Percentiles rank a stretch among this genome's conserved stretches.
Conservation (phyloP, 2,888 invertebrate species). For the Fabriciana adippe region DNA sequence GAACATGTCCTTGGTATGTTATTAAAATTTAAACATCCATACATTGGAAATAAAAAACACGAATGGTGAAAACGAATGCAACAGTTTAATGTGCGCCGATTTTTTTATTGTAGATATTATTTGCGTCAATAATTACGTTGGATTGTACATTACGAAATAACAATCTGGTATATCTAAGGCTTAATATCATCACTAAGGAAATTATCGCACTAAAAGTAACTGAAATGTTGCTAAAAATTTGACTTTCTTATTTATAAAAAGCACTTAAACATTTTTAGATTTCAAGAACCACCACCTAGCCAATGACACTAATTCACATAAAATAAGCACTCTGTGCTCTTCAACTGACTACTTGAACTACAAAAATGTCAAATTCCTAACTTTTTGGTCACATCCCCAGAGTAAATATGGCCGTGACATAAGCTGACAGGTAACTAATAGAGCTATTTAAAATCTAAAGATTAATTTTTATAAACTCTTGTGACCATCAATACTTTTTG, state of each 20-base stretch:
- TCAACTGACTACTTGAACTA: conserved; percentile 18
- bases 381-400: conserved; percentile 20
- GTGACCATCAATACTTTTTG: too few species aligned
- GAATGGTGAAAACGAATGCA: conserved; percentile 29
- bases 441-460: too few species aligned
- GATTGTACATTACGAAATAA: conserved; percentile 27
- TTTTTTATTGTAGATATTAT: conserved; percentile 32
- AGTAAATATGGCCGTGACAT: conserved; percentile 1
- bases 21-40: conserved; percentile 63
- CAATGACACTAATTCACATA: conserved; percentile 31
- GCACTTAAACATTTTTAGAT: conserved; percentile 32
- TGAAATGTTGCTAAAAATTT: conserved; percentile 10
- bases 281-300: conserved; percentile 37
- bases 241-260: conserved; percentile 23
- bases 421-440: not conserved
- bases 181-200: not conserved
- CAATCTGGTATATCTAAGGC: not conserved
- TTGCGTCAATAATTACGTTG: conserved; percentile 36
- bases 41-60: conserved; percentile 56
- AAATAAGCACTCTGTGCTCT: conserved; percentile 29
- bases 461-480: too few species aligned
- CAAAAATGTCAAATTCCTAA: conserved; percentile 29
- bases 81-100: conserved; percentile 33
- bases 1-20: conserved; percentile 78
- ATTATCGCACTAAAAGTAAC: not conserved